Base-by-base conservation (phyloP, 2,888 invertebrate species). In the Drosophila borealis region DNA sequence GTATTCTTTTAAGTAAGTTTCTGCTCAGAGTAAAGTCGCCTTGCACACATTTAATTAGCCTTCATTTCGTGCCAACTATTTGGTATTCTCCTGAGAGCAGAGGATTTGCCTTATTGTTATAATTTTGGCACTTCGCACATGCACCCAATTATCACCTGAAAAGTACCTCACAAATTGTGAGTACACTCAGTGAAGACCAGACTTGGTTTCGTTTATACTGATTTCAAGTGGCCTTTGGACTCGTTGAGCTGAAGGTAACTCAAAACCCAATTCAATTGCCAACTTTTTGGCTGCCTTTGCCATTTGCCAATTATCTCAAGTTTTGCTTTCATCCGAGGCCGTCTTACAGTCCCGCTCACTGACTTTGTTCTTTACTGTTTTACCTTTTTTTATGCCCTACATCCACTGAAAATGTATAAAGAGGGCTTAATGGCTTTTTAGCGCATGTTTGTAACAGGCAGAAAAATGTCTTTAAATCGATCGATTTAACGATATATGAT, bases 291-390 rank as follows among this genome's bases (percentile, higher is more conserved):
- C 33, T 29, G 50, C n/a, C 34, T 29, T 13, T 39, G 14, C 36
- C 37, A 3, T 39, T 34, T 69, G 70, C 70, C 70, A 70, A 70
- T 70, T 71, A 65, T 70, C 33, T 48, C 55, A n/a, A 59, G 41
- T 25, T 53, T 36, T 37, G 54, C 51, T 48, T 44, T 48, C 11
- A 17, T 4, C 44, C 8, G 45, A 36, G 34, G 4, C 48, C 39
- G 3, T 6, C 33, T 33, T 13, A 36, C 50, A 34, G 33, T 19
- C 39, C 39, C 51, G 41, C 33, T 36, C 46, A n/a, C 34, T 34
- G 13, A 33, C 59, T 49, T 21, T 44, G 21, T 42, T 17, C 8
- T 6, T 6, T 21, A 21, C 46, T 25, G 1, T 29, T 37, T 46
- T 34, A 14, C 37, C 19, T 51, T 39, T 50, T 29, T 29, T 8